Conservation (phyloP, 2,888 invertebrate genomes). For the Actias luna region DNA sequence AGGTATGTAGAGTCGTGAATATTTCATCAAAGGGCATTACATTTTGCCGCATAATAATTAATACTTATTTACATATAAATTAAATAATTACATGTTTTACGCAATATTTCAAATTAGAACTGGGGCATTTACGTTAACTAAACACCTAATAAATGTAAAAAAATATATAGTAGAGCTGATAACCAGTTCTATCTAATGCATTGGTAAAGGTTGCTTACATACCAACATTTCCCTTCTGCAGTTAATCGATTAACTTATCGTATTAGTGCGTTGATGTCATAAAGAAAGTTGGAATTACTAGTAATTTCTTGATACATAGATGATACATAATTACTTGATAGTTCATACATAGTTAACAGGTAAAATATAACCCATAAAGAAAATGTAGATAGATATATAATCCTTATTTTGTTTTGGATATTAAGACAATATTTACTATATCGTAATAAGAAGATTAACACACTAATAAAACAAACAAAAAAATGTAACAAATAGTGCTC, state of each 20-base stretch:
- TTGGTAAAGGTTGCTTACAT: constrained; percentile 32
- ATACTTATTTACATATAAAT: constrained; percentile 1
- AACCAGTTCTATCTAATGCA: neutral
- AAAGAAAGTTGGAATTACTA: constrained; percentile 64
- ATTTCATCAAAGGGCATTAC: neutral
- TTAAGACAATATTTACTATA: neutral
- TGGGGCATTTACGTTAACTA: neutral
- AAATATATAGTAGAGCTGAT: neutral
- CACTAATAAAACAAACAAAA: neutral
- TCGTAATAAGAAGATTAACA: neutral
- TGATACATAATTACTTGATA: no score
- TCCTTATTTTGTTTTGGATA: neutral
- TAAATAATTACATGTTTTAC: neutral
- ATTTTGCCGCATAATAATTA: neutral
- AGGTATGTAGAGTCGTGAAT: neutral
- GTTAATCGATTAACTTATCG: constrained; percentile 52
- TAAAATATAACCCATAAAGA: no score
- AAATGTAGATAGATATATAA: no score
- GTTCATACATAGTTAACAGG: no score
- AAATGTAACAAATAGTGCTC: neutral
- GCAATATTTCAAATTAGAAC: neutral
- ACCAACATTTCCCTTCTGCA: constrained; percentile 59
- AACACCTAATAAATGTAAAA: neutral
- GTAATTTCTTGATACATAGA: no score
- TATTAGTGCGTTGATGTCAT: constrained; percentile 30